A percentile compares a stretch with the other conserved stretches of the same genome.
Evolutionary conservation across 2,888 invertebrate genomes (phyloP).

Genomic region (Amitus sp.): DNA sequence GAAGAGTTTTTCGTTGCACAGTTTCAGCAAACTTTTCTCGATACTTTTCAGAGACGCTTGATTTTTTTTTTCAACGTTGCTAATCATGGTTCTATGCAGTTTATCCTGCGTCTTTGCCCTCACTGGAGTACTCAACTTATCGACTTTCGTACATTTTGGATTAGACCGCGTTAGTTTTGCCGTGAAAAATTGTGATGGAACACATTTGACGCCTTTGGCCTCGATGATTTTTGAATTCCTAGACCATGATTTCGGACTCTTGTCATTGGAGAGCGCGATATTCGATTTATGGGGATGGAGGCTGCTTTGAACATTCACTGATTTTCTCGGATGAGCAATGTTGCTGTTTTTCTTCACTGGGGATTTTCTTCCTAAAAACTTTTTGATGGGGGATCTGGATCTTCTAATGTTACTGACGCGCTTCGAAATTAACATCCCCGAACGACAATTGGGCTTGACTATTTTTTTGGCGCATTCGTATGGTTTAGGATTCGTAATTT

Average conservation of each 20-base stretch:
- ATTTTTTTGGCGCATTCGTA: conserved; percentile 5
- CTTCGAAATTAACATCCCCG: conserved; percentile 21
- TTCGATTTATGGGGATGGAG: conserved; percentile 16
- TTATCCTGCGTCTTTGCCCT: conserved; percentile 13
- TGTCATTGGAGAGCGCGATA: neutral
- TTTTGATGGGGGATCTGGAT: conserved; percentile 57
- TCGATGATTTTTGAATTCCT: neutral
- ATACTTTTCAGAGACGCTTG: neutral
- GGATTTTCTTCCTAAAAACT: conserved; percentile 51
- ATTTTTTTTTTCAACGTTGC: conserved; percentile 6
- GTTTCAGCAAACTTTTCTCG: conserved; percentile 13
- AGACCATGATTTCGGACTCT: conserved; percentile 2
- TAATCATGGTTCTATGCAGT: conserved; percentile 11
- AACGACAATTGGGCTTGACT: conserved; percentile 9
- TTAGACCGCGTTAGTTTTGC: conserved; percentile 21
- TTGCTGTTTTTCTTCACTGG: conserved; percentile 33
- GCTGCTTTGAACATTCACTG: conserved; percentile 14
- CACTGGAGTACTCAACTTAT: conserved; percentile 17
- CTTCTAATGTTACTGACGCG: conserved; percentile 38
- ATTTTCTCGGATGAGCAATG: conserved; percentile 8
- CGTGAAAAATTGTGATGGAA: conserved; percentile 16
- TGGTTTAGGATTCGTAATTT: neutral
- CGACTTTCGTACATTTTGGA: conserved; percentile 7
- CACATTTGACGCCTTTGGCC: conserved; percentile 15
- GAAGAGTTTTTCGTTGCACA: conserved; percentile 25